Percentiles rank a stretch among this genome's conserved stretches.
Evolutionary conservation across 2,797 vertebrate genomes (phyloP).

Genomic region (Botia kubotai): DNA sequence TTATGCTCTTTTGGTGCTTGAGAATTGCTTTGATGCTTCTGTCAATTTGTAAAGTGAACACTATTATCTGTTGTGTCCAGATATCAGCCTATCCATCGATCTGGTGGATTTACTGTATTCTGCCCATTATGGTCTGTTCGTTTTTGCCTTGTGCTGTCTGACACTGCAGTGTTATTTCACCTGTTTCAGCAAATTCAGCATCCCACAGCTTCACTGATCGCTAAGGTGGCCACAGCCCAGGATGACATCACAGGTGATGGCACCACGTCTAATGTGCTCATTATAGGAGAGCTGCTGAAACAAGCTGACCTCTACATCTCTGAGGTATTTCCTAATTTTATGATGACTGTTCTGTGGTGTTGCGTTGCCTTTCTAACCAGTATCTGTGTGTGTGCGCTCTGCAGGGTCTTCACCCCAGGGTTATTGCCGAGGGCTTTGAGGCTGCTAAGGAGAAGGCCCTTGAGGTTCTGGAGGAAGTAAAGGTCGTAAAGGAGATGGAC

Average conservation of each 20-base stretch:
- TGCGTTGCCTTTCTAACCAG: no score
- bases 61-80: no score
- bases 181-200: constrained; percentile 95
- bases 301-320: constrained; percentile 96
- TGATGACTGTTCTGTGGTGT: not conserved
- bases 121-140: no score
- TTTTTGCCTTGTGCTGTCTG: not conserved
- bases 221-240: constrained; percentile 96
- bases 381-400: not conserved
- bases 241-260: constrained; percentile 98
- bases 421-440: constrained; percentile 95
- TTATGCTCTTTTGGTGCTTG: no score
- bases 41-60: no score
- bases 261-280: constrained; percentile 97
- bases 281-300: constrained; percentile 95
- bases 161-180: constrained; percentile 54
- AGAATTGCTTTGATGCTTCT: no score
- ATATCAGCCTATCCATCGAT: no score
- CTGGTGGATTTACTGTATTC: no score
- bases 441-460: constrained; percentile 92
- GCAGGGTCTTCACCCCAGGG: constrained; percentile 94
- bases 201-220: constrained; percentile 95
- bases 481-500: constrained; percentile 85
- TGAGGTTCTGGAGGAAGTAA: constrained; percentile 84
- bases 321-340: constrained; percentile 78